A percentile compares a stretch with the other conserved stretches of the same genome.
Conservation (phyloP, 2,113 vertebrate species). For the Murina feae region DNA sequence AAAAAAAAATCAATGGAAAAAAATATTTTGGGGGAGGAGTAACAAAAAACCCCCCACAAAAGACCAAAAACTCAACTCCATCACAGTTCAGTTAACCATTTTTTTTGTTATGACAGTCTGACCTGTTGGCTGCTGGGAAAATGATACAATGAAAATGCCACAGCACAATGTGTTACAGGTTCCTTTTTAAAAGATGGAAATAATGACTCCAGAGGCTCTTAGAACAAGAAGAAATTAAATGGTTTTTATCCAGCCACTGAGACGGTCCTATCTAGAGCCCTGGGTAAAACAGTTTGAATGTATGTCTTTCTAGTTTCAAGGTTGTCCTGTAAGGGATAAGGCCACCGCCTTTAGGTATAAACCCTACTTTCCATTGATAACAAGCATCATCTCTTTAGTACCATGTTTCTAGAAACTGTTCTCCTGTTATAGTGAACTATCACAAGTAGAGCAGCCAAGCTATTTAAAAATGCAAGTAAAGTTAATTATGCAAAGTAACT, state of each 20-base stretch:
- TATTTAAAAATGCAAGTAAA: conserved; percentile 64
- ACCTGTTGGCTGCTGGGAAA: neutral
- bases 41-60: too few relatives aligned
- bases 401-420: conserved; percentile 44
- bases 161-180: neutral
- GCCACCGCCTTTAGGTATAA: neutral
- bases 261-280: neutral
- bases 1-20: neutral
- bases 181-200: neutral
- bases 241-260: neutral
- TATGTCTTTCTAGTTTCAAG: neutral
- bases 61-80: neutral
- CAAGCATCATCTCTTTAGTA: conserved; percentile 59
- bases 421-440: conserved; percentile 45
- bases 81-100: neutral
- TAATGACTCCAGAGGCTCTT: neutral
- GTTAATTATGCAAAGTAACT: conserved; percentile 60
- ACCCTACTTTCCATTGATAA: neutral
- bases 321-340: neutral
- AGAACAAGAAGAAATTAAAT: neutral
- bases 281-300: neutral
- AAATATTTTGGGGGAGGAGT: too few relatives aligned
- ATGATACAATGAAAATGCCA: neutral
- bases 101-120: neutral
- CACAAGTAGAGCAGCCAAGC: conserved; percentile 52